Evolutionary conservation across 2,888 invertebrate species (phyloP).

Genomic region (Tineola bisselliella): DNA sequence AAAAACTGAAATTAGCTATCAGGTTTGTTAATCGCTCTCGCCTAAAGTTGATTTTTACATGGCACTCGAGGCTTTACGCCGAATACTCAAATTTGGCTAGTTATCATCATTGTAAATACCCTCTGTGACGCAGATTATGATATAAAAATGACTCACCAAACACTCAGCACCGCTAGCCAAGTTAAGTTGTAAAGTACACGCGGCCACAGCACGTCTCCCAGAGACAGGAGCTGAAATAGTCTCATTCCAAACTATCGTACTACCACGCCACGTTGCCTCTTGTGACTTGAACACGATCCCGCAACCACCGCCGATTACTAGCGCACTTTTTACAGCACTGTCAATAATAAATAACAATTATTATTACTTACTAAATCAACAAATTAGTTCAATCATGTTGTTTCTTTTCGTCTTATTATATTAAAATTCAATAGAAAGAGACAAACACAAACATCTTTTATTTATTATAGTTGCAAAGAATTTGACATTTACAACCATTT

Average conservation of each 20-base stretch:
- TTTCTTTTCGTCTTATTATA: too few relatives aligned
- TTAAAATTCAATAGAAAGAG: too few relatives aligned
- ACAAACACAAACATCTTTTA: too few relatives aligned
- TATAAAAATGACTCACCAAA: conserved; percentile 88
- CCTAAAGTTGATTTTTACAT: conserved; percentile 44
- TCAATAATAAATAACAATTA: background rate
- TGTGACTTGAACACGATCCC: conserved; percentile 72
- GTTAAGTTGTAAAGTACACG: conserved; percentile 91
- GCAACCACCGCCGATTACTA: conserved; percentile 45
- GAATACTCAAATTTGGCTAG: conserved; percentile 67
- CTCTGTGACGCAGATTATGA: too few relatives aligned
- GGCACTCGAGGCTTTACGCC: conserved; percentile 55
- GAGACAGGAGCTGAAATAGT: conserved; percentile 53
- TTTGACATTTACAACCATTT: too few relatives aligned
- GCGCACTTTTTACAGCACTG: conserved; percentile 50
- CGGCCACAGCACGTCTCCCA: conserved; percentile 49
- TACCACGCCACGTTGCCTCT: conserved; percentile 55
- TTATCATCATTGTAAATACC: conserved; percentile 64
- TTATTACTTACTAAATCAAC: background rate
- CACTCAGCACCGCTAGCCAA: conserved; percentile 85
- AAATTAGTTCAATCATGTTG: background rate
- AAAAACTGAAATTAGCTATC: conserved; percentile 21
- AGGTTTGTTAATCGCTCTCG: conserved; percentile 57
- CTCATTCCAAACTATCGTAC: conserved; percentile 76
- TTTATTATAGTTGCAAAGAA: too few relatives aligned